Evolutionary conservation across 2,113 vertebrate species (phyloP), one percentile per base, ranked within the genome.

Genomic region (Pseudopodoces humilis): DNA sequence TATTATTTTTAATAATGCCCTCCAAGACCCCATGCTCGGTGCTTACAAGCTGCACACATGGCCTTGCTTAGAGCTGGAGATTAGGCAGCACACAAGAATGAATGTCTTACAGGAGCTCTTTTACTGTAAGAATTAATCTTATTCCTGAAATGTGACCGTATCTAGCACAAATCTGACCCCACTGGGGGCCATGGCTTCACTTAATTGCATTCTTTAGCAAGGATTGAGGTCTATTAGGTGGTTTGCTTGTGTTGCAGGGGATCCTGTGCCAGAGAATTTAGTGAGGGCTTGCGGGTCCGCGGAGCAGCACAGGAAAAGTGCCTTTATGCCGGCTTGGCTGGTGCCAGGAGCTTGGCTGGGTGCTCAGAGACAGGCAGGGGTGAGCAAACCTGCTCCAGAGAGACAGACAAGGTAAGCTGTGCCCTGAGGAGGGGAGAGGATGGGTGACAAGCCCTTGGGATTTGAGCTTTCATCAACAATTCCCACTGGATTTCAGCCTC

Each of bases 61-160:
- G 46, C 22, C 74, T 6, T 18, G 22, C 86, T 62, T 4, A 50
- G 75, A 83, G 87, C 78, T 33, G 3, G 55, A 83, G 90, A 78
- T 90, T 93, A 81, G 88, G 87, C 90, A 37, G 79, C 11, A 71
- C 47, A 37, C 46, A 19, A 39, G 90, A 93, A 81, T 24, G 59
- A 77, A 55, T 58, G 83, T 72, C 47, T 86, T 88, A 47, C 82
- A 94, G 93, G 79, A 88, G 96, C 85, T 88, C 92, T 83, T 87
- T 93, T 84, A 70, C 96, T 90, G 93, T 86, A 92, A 92, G 92
- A 96, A 95, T 94, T 94, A 88, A 81, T 93, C 96, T 95, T 78
- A 75, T 93, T 96, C 72, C 94, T 94, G 94, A 88, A 94, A 88
- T 81, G 93, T 91, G 94, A 86, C 94, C 25, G 1, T 78, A 95